Evolutionary conservation across 2,888 invertebrate species (phyloP).

Genomic region (Copidosoma aretas): DNA sequence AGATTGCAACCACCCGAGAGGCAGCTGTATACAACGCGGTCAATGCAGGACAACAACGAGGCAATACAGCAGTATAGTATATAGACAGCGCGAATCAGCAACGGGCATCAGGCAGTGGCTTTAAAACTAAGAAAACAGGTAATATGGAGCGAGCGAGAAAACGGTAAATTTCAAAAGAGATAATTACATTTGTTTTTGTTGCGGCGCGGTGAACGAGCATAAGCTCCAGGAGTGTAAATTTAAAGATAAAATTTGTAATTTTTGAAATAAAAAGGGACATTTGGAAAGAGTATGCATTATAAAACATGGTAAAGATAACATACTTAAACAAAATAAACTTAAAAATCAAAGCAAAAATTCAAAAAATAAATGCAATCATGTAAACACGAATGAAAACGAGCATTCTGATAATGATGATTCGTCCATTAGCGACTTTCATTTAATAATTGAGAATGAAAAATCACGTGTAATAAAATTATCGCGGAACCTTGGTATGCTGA

Average conservation of each 20-base stretch:
- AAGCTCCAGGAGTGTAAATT: background rate
- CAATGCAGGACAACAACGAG: background rate
- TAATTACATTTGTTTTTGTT: slow-evolving; percentile 1
- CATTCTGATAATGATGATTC: background rate
- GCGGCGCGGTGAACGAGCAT: background rate
- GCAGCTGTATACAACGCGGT: slow-evolving; percentile 13
- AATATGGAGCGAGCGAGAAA: background rate
- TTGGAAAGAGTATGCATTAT: background rate
- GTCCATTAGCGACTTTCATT: background rate
- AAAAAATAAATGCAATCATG: background rate
- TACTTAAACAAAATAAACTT: background rate
- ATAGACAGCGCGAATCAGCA: background rate
- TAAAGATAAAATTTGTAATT: background rate
- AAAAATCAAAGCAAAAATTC: background rate
- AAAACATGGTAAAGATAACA: background rate
- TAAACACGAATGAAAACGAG: background rate
- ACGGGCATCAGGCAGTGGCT: background rate
- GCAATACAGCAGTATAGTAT: background rate
- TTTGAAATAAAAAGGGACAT: background rate
- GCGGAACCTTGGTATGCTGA: background rate
- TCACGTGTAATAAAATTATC: background rate
- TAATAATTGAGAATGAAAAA: background rate
- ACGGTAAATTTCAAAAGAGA: background rate
- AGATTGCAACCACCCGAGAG: slow-evolving; percentile 20
- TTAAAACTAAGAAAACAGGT: background rate